phyloP scores from a whole-genome alignment of 2,797 vertebrate species.

The Sardinella longiceps region DNA sequence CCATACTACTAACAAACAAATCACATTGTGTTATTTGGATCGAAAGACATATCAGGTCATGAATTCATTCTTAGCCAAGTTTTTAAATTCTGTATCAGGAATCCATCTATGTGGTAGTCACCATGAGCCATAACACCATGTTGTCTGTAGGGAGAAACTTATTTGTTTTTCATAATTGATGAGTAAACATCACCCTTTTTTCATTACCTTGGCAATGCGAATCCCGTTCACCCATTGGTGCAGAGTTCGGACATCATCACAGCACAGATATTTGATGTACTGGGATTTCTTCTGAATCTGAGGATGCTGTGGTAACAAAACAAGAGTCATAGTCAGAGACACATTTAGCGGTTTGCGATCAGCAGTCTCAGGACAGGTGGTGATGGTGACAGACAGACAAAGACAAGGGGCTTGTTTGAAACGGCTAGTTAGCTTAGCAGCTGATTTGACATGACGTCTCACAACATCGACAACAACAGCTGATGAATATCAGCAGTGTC shows the following conservation, averaged over 20 bases:
- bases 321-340: neutral
- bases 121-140: neutral
- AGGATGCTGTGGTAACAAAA: constrained; percentile 80
- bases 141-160: neutral
- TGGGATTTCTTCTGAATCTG: constrained; percentile 99
- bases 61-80: neutral
- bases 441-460: no score
- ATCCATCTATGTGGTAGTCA: neutral
- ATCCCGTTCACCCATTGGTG: constrained; percentile 98
- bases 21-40: no score
- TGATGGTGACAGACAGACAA: no score
- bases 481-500: no score
- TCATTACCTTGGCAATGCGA: constrained; percentile 91
- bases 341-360: neutral
- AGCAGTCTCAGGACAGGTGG: no score
- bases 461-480: no score
- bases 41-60: neutral
- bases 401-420: no score
- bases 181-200: no score
- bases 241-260: constrained; percentile 91
- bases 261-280: constrained; percentile 98
- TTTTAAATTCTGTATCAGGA: no score
- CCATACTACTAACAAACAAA: no score
- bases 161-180: neutral
- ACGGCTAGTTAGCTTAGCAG: no score